These are phyloP conservation scores for Catamblyrhynchus diadema DNA, from an alignment of 2,797 vertebrate species.

Conservation along the genomic window DNA sequence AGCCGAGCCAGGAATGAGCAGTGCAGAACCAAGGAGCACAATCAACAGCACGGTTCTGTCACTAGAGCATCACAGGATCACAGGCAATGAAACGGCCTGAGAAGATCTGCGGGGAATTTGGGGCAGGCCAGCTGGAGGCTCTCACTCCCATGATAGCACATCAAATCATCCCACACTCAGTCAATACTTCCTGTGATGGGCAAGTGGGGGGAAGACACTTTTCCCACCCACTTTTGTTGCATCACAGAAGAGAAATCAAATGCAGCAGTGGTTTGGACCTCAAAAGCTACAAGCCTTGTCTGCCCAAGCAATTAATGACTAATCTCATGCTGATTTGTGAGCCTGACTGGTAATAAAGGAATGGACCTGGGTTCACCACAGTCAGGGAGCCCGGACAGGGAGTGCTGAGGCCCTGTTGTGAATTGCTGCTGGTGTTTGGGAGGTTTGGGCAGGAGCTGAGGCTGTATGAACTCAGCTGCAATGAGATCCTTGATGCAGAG, in stretches of 20 bases:
- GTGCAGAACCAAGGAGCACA: not conserved
- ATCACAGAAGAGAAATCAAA: not conserved
- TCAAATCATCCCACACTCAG: not conserved
- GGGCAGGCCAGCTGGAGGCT: not conserved
- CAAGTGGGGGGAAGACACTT: not conserved
- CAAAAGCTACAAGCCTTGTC: not conserved
- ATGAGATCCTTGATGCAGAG: not conserved
- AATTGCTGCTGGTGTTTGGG: not conserved
- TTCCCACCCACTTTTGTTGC: not conserved
- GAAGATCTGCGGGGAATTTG: not conserved
- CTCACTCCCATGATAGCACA: not conserved
- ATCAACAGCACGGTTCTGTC: not conserved
- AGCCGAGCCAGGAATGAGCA: rapidly evolving
- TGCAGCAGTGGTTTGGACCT: not conserved
- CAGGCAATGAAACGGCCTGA: not conserved
- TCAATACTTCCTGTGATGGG: rapidly evolving
- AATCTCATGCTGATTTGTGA: not conserved
- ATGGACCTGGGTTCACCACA: not conserved
- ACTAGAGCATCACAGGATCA: not conserved
- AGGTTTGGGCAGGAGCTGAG: not conserved
- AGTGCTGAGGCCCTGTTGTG: not conserved
- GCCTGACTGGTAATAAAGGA: not conserved
- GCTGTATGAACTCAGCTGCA: not conserved
- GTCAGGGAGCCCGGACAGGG: not conserved
- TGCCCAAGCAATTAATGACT: not conserved